These are phyloP conservation scores for Balaenoptera acutorostrata DNA, from an alignment of 2,113 vertebrate genomes.

Conservation along the genomic window DNA sequence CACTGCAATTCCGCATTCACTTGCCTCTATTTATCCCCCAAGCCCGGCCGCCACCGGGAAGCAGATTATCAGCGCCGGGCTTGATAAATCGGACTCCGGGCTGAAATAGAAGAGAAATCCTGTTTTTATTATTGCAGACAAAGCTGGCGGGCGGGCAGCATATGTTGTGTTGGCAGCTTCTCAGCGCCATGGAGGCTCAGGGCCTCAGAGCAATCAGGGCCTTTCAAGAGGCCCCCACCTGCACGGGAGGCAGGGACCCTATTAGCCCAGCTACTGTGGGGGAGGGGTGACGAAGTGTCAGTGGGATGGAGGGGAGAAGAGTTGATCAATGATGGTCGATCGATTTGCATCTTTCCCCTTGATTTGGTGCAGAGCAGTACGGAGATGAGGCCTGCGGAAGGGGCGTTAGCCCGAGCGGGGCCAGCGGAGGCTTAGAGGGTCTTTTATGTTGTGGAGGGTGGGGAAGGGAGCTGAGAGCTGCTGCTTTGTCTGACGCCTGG, in stretches of 20 bases:
- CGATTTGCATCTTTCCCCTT: conserved; percentile 58
- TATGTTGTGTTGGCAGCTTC: conserved; percentile 74
- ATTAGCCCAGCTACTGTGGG: conserved; percentile 66
- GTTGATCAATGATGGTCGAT: conserved; percentile 65
- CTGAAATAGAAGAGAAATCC: conserved; percentile 26
- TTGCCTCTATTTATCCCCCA: conserved; percentile 47
- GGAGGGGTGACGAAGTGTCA: conserved; percentile 75
- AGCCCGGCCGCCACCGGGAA: conserved; percentile 30
- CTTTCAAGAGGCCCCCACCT: conserved; percentile 74
- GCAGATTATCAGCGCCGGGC: conserved; percentile 65
- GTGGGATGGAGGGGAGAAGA: not conserved
- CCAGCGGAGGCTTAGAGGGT: conserved; percentile 24
- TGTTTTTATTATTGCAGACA: not conserved
- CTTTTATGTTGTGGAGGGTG: conserved; percentile 69
- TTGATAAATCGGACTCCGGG: conserved; percentile 73
- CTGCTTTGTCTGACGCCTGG: conserved; percentile 72
- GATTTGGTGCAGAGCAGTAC: conserved; percentile 16
- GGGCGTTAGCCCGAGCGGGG: not conserved
- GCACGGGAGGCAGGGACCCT: conserved; percentile 66
- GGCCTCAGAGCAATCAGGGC: conserved; percentile 76
- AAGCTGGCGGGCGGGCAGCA: conserved; percentile 65
- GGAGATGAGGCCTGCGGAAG: conserved; percentile 10
- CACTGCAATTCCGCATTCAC: not conserved
- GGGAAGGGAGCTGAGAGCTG: not conserved
- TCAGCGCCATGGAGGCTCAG: conserved; percentile 69